Evolutionary conservation across 2,113 vertebrate genomes (phyloP).

Genomic region (Eretmochelys imbricata): DNA sequence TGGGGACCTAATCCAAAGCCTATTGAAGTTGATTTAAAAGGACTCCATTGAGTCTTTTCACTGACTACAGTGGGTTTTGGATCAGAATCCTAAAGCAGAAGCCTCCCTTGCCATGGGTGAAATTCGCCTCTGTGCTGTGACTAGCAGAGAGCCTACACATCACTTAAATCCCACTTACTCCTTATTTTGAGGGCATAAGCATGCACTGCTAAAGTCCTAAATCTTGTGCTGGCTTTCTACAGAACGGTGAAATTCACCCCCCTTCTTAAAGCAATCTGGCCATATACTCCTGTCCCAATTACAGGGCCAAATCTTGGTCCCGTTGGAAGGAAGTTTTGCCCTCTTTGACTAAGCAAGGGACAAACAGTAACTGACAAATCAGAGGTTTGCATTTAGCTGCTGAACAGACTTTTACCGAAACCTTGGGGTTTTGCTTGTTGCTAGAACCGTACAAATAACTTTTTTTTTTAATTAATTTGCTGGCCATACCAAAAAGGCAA

Average conservation of each 20-base stretch:
- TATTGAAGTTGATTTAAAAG: background rate
- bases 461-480: background rate
- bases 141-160: background rate
- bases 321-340: background rate
- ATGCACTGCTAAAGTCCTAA: background rate
- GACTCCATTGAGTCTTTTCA: background rate
- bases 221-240: background rate
- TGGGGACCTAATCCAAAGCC: background rate
- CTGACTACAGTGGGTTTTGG: background rate
- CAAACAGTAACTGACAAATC: background rate
- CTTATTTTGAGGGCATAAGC: background rate
- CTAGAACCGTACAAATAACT: background rate
- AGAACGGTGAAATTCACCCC: background rate
- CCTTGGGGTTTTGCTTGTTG: background rate
- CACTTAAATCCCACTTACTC: background rate
- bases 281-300: background rate
- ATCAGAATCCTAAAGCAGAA: background rate
- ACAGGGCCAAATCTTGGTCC: background rate
- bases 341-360: background rate
- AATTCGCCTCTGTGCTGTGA: background rate
- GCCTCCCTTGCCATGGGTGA: background rate
- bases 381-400: background rate
- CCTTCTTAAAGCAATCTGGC: background rate
- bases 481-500: background rate
- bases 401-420: rapidly evolving